Evolutionary conservation across 1,140 invertebrate genomes (phyloP), one percentile per base, ranked within the genome.

Genomic region (Nomia melanderi): DNA sequence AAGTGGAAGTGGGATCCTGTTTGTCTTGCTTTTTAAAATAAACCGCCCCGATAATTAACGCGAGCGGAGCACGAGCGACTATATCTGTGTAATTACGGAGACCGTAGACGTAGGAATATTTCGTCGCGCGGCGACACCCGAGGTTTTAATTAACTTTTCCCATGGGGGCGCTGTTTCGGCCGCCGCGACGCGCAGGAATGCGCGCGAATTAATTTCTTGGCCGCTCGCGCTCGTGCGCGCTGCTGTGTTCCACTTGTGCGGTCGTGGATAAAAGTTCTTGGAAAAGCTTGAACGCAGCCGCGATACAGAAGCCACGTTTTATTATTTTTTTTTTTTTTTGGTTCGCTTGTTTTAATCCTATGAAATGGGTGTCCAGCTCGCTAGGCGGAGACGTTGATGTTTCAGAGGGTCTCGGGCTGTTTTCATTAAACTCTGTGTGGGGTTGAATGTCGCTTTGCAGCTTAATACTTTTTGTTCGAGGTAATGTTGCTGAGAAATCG

Each of bases 111-210:
- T 1, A 7, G 36, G 39, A 11, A 31, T 33, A 60, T 25, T 71
- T 71, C 4, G 39, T 47, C 25, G 29, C 27, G 29, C 27, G 41
- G 29, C 20, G 27, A 70, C 67, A 44, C 41, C 7, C 2, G 14
- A 11, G 8, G 39, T 62, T 71, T 62, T 71, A 47, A 71, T 71
- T 71, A 71, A 71, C 69, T 60, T 47, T 71, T 36, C 39, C 39
- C 2, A 11, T 47, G 4, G 54, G 11, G 3, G 69, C 20, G 56
- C 39, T 14, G 39, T 62, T 60, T 62, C 56, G 53, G 53, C 25
- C 66, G 27, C 53, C 54, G 20, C n/a, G 57, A 4, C 14, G 57
- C 69, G 23, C 11, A 27, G 23, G 59, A 63, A 63, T 72, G 69
- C 25, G 11, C 47, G 57, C 56, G n/a, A n/a, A 50, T 72, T 72